These are phyloP conservation scores for Corvus moneduloides DNA, from an alignment of 2,113 vertebrate species.

Conservation along the genomic window DNA sequence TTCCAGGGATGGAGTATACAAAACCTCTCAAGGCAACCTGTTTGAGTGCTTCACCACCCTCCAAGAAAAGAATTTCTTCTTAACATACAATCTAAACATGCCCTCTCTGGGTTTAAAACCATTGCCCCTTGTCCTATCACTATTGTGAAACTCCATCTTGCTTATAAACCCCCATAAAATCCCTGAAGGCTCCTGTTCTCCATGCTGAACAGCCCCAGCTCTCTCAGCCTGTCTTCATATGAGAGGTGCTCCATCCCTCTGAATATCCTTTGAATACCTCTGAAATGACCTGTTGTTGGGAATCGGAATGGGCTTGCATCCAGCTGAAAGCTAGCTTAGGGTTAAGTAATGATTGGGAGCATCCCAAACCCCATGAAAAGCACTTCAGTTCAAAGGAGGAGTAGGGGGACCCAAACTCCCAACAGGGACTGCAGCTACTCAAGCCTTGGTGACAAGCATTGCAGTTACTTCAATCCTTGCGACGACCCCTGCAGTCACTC, in stretches of 20 bases:
- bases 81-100: not conserved
- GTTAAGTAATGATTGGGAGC: not conserved
- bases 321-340: not conserved
- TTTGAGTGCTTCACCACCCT: not conserved
- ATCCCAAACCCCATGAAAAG: not conserved
- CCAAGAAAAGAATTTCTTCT: not conserved
- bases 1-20: not conserved
- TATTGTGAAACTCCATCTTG: too few species aligned
- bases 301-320: rapidly evolving
- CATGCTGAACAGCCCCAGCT: not conserved
- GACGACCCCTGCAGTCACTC: not conserved
- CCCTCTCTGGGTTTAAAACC: not conserved
- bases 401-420: not conserved
- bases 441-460: not conserved
- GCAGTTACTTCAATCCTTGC: not conserved
- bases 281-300: not conserved
- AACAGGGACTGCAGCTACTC: not conserved
- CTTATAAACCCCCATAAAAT: too few species aligned
- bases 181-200: not conserved
- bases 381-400: not conserved
- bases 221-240: not conserved
- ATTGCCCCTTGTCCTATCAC: rapidly evolving
- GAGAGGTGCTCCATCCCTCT: not conserved
- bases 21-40: not conserved
- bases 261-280: not conserved